Base-by-base conservation (phyloP, 2,797 vertebrate genomes). In the Cottoperca gobio region DNA sequence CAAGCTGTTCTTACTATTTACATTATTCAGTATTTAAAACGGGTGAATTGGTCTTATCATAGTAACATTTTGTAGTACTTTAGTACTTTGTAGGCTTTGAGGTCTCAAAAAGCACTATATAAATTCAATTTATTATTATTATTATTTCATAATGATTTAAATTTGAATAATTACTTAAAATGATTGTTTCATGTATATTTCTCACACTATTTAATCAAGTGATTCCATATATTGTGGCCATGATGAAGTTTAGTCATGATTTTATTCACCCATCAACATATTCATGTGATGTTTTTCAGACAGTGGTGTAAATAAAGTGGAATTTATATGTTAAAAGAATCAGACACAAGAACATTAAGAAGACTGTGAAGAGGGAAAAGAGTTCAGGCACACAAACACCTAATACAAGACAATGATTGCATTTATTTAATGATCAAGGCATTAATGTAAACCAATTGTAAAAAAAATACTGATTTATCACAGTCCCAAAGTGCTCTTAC, bases 381-480 rank as follows among this genome's bases (percentile, higher is more conserved):
- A 46, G 26, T 35, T 33, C 21, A 48, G 46, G 17, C 17, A 57
- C 33, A 48, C 16, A 28, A 19, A 68, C 14, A 69, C 11, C 7
- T n/a, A 40, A 28, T 60, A 60, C 49, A 65, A 66, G 26, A 54
- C 33, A 59, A 13, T 28, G 28, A 71, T 50, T 45, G 26, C 21
- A 45, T 67, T 64, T n/a, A 60, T 87, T 86, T 82, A 84, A 68
- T 90, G 64, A 70, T 39, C 9, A 57, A 49, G 3, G 1, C 76
- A 77, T 76, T 24, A 63, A 59, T 74, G 60, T 70, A 70, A 26
- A 87, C 21, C 23, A 8, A 35, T 82, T 78, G n/a, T n/a, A n/a
- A n/a, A n/a, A n/a, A 54, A 60, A 76, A 84, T 70, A 62, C 37
- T 45, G 19, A 58, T 33, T 42, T 76, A 11, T 57, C 55, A 65